Evolutionary conservation across 2,888 invertebrate species (phyloP).

Genomic region (Sthenelais limicola): DNA sequence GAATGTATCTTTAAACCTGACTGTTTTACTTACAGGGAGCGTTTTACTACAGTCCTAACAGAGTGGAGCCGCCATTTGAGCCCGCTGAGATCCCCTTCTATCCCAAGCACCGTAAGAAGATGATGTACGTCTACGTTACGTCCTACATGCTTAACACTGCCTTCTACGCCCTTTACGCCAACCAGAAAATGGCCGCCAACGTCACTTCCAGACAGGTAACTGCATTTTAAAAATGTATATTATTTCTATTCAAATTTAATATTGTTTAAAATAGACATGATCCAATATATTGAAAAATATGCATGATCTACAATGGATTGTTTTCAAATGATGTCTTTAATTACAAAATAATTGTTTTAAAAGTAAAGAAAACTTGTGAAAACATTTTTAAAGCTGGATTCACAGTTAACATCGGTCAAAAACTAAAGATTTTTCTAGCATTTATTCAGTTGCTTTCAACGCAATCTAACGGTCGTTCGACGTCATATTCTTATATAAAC

Average conservation of each 20-base stretch:
- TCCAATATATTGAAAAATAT: neutral
- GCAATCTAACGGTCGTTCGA: too few relatives aligned
- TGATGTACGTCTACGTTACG: conserved; percentile 39
- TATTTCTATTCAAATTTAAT: neutral
- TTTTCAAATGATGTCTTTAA: too few relatives aligned
- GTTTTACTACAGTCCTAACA: conserved; percentile 23
- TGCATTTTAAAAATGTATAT: neutral
- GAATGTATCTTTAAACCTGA: too few relatives aligned
- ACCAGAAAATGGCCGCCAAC: conserved; percentile 32
- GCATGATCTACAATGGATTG: neutral
- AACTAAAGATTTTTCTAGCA: too few relatives aligned
- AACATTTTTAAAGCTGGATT: too few relatives aligned
- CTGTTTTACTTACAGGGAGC: conserved; percentile 24
- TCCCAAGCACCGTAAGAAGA: conserved; percentile 15
- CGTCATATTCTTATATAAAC: too few relatives aligned
- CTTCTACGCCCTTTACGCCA: conserved; percentile 27
- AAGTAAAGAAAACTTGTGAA: too few relatives aligned
- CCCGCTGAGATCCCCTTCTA: conserved; percentile 33
- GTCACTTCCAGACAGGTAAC: conserved; percentile 28
- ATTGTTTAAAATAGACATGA: neutral
- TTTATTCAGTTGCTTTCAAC: too few relatives aligned
- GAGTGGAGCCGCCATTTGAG: conserved; percentile 33
- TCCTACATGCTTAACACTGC: conserved; percentile 38
- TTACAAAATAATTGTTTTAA: too few relatives aligned
- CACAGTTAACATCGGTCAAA: too few relatives aligned